These are phyloP conservation scores for Machaerirhynchus nigripectus DNA, from an alignment of 2,113 vertebrate genomes.

Conservation along the genomic window DNA sequence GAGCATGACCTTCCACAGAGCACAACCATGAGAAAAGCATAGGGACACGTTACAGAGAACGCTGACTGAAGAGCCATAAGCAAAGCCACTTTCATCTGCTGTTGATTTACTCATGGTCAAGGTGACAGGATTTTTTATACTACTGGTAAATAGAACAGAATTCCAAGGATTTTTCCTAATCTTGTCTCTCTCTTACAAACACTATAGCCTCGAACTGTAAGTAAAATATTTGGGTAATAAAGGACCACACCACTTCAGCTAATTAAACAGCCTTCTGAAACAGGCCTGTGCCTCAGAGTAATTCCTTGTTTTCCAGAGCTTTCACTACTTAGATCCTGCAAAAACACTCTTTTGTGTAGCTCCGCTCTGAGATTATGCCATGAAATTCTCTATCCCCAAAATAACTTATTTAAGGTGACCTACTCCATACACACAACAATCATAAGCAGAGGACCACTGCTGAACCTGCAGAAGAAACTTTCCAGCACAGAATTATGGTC, in stretches of 20 bases:
- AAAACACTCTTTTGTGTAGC: not conserved
- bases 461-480: not conserved
- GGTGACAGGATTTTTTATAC: not conserved
- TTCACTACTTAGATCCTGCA: not conserved
- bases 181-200: not conserved
- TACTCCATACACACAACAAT: not conserved
- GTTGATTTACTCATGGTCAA: not conserved
- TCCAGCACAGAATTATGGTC: accelerated
- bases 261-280: not conserved
- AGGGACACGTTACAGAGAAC: not conserved
- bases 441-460: not conserved
- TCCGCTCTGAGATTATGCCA: not conserved
- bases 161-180: not conserved
- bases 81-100: not conserved
- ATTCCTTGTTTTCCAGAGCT: not conserved
- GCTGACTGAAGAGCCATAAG: not conserved
- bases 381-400: not conserved
- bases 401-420: not conserved
- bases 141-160: not conserved
- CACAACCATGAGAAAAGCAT: accelerated
- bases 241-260: not conserved
- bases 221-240: not conserved
- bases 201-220: accelerated
- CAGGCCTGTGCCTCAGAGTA: not conserved
- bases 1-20: not conserved